Base-by-base conservation (phyloP, 1,140 invertebrate species). In the Drosophila paulistorum region DNA sequence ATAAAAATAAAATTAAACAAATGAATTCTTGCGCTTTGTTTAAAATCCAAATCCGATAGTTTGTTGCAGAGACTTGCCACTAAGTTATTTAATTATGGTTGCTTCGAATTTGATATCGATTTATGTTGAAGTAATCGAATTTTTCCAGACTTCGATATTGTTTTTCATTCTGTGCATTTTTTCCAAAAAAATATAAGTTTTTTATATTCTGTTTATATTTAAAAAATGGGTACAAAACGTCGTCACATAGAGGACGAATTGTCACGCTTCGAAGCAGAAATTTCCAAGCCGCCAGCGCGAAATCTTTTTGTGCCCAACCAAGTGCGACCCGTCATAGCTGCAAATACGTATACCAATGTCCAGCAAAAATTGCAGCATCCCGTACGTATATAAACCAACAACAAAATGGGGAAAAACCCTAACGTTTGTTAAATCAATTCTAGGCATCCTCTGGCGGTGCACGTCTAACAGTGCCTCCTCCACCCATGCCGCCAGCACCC, bases 251-350 rank as follows among this genome's bases (percentile, higher is more conserved):
- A 97, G 92, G 96, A 96, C 93, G 96, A 97, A 92, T 95, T 97
- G 94, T 96, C 95, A 79, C 95, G 96, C 77, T 97, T 97, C 92
- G 96, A 97, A 90, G 96, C 96, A n/a, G 96, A 97, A 93, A 97
- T 97, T 71, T 95, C 96, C 6, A 94, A 61, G 93, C 93, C 59
- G 7, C 79, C 77, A 7, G 45, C 77, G 2, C 77, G 84, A 4
- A 83, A 91, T 48, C 80, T 92, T 1, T 92, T 94, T 68, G 91
- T 94, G 41, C 92, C 94, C 23, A 92, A 93, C 23, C 92, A 94
- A 59, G 93, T 94, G 5, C 93, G 94, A 17, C 94, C 94, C 11
- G 94, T 96, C 13, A 96, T 96, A 37, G 94, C 94, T 11, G 93
- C 94, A 5, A 94, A 94, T 72, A 96, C 95, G 3, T 96, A 95